phyloP scores from a whole-genome alignment of 2,113 vertebrate genomes.

The Telmatochromis sp. region DNA sequence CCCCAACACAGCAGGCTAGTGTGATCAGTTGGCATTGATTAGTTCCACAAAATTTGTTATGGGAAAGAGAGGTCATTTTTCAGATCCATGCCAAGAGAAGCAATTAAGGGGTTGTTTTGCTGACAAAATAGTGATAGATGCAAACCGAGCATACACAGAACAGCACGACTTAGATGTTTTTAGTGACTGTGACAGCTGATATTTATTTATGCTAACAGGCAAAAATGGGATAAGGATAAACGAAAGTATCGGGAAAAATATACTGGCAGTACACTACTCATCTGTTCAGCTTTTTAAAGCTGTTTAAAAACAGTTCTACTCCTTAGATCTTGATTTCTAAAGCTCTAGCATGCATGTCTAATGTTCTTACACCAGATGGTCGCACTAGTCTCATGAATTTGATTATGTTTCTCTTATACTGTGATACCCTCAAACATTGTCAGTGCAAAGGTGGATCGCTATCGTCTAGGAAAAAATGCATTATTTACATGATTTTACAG shows the following conservation, averaged over 20 bases:
- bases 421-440: not conserved
- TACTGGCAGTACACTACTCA: not conserved
- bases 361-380: not conserved
- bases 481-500: not conserved
- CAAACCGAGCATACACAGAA: not conserved
- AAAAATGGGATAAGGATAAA: not conserved
- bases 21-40: not conserved
- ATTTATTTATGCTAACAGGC: not conserved
- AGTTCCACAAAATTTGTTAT: not conserved
- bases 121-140: not conserved
- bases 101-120: not conserved
- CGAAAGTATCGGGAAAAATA: not conserved
- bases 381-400: not conserved
- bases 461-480: not conserved
- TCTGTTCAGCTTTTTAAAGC: not conserved
- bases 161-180: not conserved
- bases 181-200: not conserved
- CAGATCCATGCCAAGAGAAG: not conserved
- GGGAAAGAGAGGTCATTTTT: not conserved
- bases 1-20: not conserved
- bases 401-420: not conserved
- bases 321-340: not conserved
- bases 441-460: not conserved
- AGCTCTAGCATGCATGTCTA: not conserved
- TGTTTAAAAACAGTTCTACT: not conserved